Base-by-base conservation (phyloP, 2,888 invertebrate genomes). In the Acheta domesticus region DNA sequence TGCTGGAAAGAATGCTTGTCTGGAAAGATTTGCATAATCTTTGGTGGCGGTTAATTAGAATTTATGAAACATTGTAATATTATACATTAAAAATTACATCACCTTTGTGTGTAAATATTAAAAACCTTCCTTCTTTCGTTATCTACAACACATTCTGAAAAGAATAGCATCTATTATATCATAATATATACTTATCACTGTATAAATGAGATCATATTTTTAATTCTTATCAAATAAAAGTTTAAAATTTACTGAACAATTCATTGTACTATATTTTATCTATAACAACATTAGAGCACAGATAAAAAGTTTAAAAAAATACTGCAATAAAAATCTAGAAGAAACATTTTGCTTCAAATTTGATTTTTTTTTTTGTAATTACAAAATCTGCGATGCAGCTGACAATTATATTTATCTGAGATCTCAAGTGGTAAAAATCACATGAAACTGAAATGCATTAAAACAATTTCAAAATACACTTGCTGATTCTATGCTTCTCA, bases 161-260 rank as follows among this genome's bases (percentile, higher is more conserved):
- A 62, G 62, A n/a, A 19, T 19, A 62, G n/a, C 62, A 62, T 62
- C 62, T 62, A 62, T 4, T 62, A 62, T 19, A 62, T 62, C n/a
- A n/a, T 14, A 62, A 62, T 19, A 19, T 62, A 62, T 62, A 19
- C 16, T 62, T 62, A 62, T 62, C 62, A 62, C 62, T 62, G 62
- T 62, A 62, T 62, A 62, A 62, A 62, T 62, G 62, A 62, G 62
- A 62, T 62, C 62, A 62, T 19, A 62, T 62, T 62, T 62, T 19
- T 19, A 19, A 19, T 62, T 19, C 14, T 14, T 62, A 62, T 19
- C n/a, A n/a, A 62, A n/a, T 62, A 62, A 62, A 19, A n/a, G n/a
- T 62, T 62, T 62, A 62, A 2, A n/a, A 62, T 62, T 62, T 62
- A 62, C 62, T 62, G 62, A 14, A 62, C n/a, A 62, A 62, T n/a